Evolutionary conservation across 2,113 vertebrate genomes (phyloP), one percentile per base, ranked within the genome.

Genomic region (Macrotus californicus): DNA sequence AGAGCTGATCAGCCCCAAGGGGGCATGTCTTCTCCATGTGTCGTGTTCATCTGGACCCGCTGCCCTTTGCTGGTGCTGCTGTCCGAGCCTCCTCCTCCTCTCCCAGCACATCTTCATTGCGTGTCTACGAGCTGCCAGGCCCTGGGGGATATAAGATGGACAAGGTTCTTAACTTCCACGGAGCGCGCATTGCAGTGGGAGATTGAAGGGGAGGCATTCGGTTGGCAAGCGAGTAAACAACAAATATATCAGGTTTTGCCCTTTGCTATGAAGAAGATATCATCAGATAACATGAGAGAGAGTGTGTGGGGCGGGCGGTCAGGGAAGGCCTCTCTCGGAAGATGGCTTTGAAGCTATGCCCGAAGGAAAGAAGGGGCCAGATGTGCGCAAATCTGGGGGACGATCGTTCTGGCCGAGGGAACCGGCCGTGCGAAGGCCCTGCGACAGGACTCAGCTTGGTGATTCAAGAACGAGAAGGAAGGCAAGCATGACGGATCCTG

Each of bases 31-130:
- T 41, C n/a, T 41, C 7, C 4, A 1, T 0, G 39, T 3, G 7
- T 2, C 1, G 4, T 21, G 10, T 11, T 66, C 2, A 0, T 22
- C 1, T 22, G 73, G 83, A 3, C 12, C 16, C 29, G 41, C 5
- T 26, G 5, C n/a, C 76, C 31, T 81, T 54, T 6, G 59, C n/a
- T 61, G 15, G 19, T 29, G 36, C 72, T 66, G 16, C 26, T 2
- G 1, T 26, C 22, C 4, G 0, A 8, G 3, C n/a, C 75, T 2
- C 43, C 16, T 39, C 8, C 14, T 26, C 18, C 43, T 94, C 46
- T 61, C n/a, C 18, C 31, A 70, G 9, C 3, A 2, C 3, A 4
- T 39, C 70, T 92, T 54, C 66, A 43, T 24, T 36, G 39, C 59
- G 46, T 26, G 34, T 34, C 39, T 43, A 1, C 0, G 6, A 0